These are phyloP conservation scores for Drosophila lutescens DNA, from an alignment of 2,888 invertebrate genomes.

Conservation along the genomic window DNA sequence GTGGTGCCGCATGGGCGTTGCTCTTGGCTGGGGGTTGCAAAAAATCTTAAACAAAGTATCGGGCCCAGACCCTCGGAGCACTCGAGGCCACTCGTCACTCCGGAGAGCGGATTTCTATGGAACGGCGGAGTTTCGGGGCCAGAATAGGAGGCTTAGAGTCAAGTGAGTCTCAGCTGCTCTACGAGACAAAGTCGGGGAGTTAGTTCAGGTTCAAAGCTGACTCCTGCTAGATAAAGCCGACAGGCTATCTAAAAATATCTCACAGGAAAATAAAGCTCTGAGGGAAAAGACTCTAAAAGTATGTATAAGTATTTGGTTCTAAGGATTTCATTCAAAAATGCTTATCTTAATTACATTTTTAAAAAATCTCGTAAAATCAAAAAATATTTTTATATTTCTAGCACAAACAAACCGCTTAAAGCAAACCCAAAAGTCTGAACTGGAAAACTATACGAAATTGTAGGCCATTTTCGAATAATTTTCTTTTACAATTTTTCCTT, in stretches of 20 bases:
- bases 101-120: constrained; percentile 24
- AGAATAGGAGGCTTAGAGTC: constrained; percentile 52
- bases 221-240: constrained; percentile 14
- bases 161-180: constrained; percentile 59
- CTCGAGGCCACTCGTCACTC: constrained; percentile 64
- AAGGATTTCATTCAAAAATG: too few species aligned
- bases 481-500: neutral
- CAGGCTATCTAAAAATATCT: constrained; percentile 3
- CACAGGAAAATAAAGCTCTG: neutral
- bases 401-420: neutral
- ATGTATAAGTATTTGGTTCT: too few species aligned
- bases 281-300: neutral
- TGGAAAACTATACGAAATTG: neutral
- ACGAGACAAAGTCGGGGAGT: constrained; percentile 56
- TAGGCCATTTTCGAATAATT: constrained; percentile 17
- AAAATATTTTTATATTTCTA: too few species aligned
- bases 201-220: constrained; percentile 74
- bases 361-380: too few species aligned
- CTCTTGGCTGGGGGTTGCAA: constrained; percentile 63
- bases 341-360: too few species aligned
- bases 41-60: constrained; percentile 77
- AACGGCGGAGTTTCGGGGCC: constrained; percentile 31
- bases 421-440: neutral
- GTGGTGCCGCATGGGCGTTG: constrained; percentile 66
- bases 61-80: constrained; percentile 59